Evolutionary conservation across 2,888 invertebrate genomes (phyloP), one percentile per base, ranked within the genome.

Genomic region (Catocala fraxini): DNA sequence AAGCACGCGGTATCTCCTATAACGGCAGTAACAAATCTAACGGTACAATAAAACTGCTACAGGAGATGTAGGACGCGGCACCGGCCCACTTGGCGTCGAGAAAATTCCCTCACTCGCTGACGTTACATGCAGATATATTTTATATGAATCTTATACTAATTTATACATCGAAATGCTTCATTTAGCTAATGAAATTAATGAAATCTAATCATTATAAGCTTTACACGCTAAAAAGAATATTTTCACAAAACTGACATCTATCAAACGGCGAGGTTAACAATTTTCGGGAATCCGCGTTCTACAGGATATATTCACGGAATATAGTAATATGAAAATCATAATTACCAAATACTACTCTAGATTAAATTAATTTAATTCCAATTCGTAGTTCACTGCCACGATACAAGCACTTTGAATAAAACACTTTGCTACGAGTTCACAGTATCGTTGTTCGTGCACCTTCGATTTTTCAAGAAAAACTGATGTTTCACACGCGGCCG

Each of bases 401-500:
- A 86, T 86, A 80, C 70, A 75, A 83, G 80, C 89, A 89, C 89
- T 86, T 81, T 70, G 62, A 83, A 83, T 73, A 51, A 71, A 71
- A 78, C 87, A 88, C 87, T 82, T 72, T 79, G 55, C 6, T 81
- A 81, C 80, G 67, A 85, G 86, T 76, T 85, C 80, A 85, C 83
- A 77, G 77, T 66, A 67, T 73, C 75, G 77, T 68, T 78, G 75
- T 70, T 87, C 79, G 77, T 83, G 73, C 79, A 72, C 84, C 83
- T 90, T 88, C 87, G 89, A 89, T 90, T 88, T 89, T 91, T 84
- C 83, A 83, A 85, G 85, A 85, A 86, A 86, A 89, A 93, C 93
- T 93, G 88, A 92, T 87, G 86, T 91, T 87, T 84, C 80, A 80
- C 87, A 87, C 89, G 91, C 91, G 71, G 87, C 88, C 90, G 83